These are phyloP conservation scores for Drosophila ercepeae DNA, from an alignment of 1,140 invertebrate genomes.

Conservation along the genomic window DNA sequence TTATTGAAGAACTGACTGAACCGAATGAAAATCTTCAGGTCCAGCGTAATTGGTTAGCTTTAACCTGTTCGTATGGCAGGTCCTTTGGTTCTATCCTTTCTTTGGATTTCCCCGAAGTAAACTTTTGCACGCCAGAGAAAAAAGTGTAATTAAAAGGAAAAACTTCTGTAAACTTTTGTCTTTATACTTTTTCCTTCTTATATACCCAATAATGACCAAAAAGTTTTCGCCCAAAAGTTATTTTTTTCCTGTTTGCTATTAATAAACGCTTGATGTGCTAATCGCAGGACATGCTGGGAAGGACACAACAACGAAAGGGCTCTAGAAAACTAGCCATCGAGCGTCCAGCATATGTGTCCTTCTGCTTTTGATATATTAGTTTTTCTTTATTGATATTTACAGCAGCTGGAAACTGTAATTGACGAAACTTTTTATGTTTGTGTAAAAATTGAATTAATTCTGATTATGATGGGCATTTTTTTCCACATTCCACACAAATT, in stretches of 20 bases:
- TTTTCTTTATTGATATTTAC: conserved; percentile 75
- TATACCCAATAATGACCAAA: conserved; percentile 56
- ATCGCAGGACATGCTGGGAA: conserved; percentile 49
- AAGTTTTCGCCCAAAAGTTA: conserved; percentile 41
- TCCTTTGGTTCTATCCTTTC: neutral
- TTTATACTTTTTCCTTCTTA: conserved; percentile 45
- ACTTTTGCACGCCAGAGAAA: conserved; percentile 21
- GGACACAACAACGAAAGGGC: conserved; percentile 8
- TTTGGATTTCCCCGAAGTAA: neutral
- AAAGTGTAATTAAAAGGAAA: conserved; percentile 70
- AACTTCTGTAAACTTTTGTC: conserved; percentile 76
- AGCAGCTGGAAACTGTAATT: conserved; percentile 63
- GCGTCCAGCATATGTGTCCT: conserved; percentile 48
- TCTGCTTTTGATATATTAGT: conserved; percentile 63
- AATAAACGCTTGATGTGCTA: conserved; percentile 78
- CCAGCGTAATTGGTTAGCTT: neutral
- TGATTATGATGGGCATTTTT: neutral
- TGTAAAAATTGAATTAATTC: conserved; percentile 60
- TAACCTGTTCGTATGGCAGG: neutral
- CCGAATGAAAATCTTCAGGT: neutral
- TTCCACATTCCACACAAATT: neutral
- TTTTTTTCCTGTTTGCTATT: conserved; percentile 54
- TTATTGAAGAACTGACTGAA: neutral
- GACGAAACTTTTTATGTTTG: conserved; percentile 54
- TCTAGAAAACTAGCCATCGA: conserved; percentile 18